Evolutionary conservation across 1,140 invertebrate genomes (phyloP), one percentile per base, ranked within the genome.

Genomic region (Drosophila lini): DNA sequence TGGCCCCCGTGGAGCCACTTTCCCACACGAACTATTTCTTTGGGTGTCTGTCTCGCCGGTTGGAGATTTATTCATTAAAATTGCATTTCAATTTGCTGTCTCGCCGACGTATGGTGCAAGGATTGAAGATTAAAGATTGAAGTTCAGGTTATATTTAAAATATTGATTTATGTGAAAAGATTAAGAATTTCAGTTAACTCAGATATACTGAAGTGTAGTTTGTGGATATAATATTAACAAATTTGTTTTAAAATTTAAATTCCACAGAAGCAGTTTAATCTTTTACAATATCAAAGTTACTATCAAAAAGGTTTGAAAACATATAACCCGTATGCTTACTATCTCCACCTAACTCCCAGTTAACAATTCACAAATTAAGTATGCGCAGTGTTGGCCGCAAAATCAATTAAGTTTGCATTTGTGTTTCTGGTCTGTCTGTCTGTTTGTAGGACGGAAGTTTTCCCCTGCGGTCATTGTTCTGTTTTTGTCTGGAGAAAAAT

Each of bases 321-420:
- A 22, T 22, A 22, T 32, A 28, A 34, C 1, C 3, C 22, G 22
- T 2, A 22, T 22, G 22, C 22, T 22, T 22, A 22, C 22, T 8
- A 44, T 25, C 10, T 9, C 40, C 5, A 19, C 11, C 61, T 36
- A 47, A 7, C 10, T 34, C 15, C 22, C 40, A 61, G 56, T 52
- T 50, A 78, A 78, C 45, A 78, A 78, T 70, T 62, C 56, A 69
- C 56, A 58, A 73, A 81, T 81, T 50, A 62, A 59, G 77, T 64
- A 80, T 80, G 41, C 78, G 70, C 44, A 59, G 22, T 38, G 60
- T 22, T n/a, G 31, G 32, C 41, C 75, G 34, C 57, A 78, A 78
- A 62, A 78, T 78, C 74, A 78, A 78, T 78, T 70, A 76, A 53
- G 56, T 64, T 74, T 38, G 22, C 19, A 32, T 40, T 34, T 28